Conservation (phyloP, 2,797 vertebrate genomes). For the Delichon dasypus region DNA sequence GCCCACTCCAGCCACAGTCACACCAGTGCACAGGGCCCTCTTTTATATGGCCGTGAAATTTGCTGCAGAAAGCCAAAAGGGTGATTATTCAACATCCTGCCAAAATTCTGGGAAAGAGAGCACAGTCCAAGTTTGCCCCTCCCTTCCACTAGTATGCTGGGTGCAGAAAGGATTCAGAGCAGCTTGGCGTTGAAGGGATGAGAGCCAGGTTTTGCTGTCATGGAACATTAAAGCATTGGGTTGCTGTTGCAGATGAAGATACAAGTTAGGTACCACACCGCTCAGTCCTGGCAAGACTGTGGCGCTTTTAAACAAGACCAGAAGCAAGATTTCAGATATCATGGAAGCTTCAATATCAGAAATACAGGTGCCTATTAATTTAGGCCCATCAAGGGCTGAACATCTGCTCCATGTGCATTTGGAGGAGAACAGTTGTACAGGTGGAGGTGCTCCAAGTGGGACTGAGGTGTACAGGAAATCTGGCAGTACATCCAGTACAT, state of each 20-base stretch:
- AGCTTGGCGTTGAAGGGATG: neutral
- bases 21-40: neutral
- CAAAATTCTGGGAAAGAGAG: neutral
- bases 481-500: neutral
- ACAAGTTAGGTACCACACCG: neutral
- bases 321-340: neutral
- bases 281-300: neutral
- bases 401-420: neutral
- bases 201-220: neutral
- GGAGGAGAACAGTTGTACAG: neutral
- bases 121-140: neutral
- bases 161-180: neutral
- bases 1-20: accelerated
- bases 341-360: neutral
- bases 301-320: neutral
- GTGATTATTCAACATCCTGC: neutral
- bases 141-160: neutral
- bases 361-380: neutral
- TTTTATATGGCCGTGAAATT: neutral
- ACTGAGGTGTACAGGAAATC: neutral
- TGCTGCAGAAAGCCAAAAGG: neutral
- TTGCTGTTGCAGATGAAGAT: neutral
- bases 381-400: neutral
- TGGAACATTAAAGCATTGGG: neutral
- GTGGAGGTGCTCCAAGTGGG: neutral